Evolutionary conservation across 2,113 vertebrate species (phyloP), one percentile per base, ranked within the genome.

Genomic region (Bufo gargarizans): DNA sequence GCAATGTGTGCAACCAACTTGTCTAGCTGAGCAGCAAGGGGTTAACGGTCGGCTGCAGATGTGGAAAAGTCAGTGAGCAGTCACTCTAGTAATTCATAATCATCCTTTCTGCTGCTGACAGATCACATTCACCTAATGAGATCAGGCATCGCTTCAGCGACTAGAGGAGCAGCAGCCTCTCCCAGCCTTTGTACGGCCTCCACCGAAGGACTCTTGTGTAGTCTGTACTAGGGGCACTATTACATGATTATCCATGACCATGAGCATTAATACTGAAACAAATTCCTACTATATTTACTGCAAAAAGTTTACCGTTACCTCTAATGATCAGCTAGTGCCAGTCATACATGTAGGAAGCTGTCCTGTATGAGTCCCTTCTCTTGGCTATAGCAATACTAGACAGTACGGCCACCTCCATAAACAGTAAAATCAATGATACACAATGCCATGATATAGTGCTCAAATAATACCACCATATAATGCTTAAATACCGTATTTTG

Each of bases 61-160:
- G 77, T 83, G 86, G 86, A 88, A 82, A 83, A 88, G 86, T 88
- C 86, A 88, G 22, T 81, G 86, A 72, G 77, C 86, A 82, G 79
- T 14, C 56, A 82, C 45, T 82, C 72, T 61, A 50, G 58, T 86
- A 79, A 88, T 74, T 83, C 79, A 11, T 58, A 65, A 67, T 65
- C 86, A 76, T 61, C 55, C 61, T 87, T 87, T 53, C 77, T 80
- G 65, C 58, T 19, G 85, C 77, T 87, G 63, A 87, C 86, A 74
- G 79, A 76, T 72, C 86, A 82, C 55, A 76, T 88, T 82, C 86
- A 76, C 79, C 79, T 88, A 88, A 88, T 88, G 56, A 83, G 86
- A 82, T 88, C 86, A 82, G 9, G 69, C 55, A 76, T 33, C 69
- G 86, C 86, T 33, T 77, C 79, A 83, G n/a, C 61, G 58, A 4